Conservation (phyloP, 2,797 vertebrate genomes). For the Rachycentron canadum region DNA sequence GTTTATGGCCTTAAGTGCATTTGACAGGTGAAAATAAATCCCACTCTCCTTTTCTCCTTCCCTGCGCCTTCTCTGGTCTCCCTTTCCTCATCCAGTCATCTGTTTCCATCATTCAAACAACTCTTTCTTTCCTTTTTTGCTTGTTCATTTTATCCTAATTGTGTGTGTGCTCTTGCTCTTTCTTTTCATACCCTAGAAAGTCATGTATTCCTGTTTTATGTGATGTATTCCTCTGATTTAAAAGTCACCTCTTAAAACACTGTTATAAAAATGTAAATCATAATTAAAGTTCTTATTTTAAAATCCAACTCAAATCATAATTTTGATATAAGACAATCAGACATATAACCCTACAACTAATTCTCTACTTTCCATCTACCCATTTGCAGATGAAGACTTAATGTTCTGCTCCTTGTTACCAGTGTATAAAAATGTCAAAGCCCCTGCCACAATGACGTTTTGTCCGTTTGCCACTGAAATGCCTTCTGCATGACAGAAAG, state of each 20-base stretch:
- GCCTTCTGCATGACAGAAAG: conserved; percentile 56
- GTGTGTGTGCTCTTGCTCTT: conserved; percentile 2
- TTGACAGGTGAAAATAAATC: conserved; percentile 81
- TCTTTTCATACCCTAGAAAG: not conserved
- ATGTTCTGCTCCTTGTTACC: conserved; percentile 46
- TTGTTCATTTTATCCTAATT: conserved; percentile 46
- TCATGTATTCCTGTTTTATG: conserved; percentile 18
- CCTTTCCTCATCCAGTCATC: conserved; percentile 32
- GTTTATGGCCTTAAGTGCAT: conserved; percentile 75
- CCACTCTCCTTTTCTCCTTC: conserved; percentile 64
- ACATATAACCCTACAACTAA: not conserved
- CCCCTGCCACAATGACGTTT: conserved; percentile 59
- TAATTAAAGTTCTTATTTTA: not conserved
- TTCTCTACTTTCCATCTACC: not conserved
- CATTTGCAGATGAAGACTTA: conserved; percentile 58
- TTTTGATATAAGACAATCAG: conserved; percentile 3
- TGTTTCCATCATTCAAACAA: conserved; percentile 42
- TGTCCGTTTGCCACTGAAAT: conserved; percentile 66
- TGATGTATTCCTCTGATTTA: conserved; percentile 14
- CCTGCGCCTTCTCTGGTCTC: conserved; percentile 37
- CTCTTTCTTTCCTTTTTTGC: conserved; percentile 28
- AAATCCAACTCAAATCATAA: conserved; percentile 6
- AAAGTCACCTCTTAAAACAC: conserved; percentile 1
- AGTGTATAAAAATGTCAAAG: conserved; percentile 56
- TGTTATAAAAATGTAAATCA: conserved; percentile 7